Conservation (phyloP, 2,113 vertebrate genomes). For the Xiphophorus maculatus region DNA sequence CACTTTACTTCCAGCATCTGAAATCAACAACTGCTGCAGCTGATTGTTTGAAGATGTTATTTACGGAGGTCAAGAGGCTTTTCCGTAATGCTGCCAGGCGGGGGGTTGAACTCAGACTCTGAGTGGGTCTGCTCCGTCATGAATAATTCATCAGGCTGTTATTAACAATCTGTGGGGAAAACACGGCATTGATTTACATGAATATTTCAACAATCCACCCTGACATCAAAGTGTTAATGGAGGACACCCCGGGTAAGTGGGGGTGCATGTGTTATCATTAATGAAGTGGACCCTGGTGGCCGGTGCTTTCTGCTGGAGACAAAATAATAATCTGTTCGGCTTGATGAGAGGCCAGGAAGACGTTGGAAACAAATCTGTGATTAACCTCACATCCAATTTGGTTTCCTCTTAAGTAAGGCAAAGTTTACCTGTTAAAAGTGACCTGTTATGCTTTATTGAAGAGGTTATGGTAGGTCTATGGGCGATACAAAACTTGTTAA, state of each 20-base stretch:
- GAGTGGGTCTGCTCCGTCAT: slow-evolving; percentile 52
- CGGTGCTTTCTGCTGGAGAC: slow-evolving; percentile 41
- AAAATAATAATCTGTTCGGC: slow-evolving; percentile 56
- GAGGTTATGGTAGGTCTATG: neutral
- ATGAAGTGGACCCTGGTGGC: slow-evolving; percentile 54
- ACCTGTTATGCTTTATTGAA: neutral
- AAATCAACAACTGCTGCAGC: neutral
- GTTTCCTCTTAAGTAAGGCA: neutral
- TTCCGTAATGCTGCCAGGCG: slow-evolving; percentile 7
- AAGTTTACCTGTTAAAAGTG: neutral
- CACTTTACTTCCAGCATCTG: slow-evolving; percentile 27
- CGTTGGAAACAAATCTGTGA: neutral
- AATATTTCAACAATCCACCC: slow-evolving; percentile 73
- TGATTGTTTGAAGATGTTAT: slow-evolving; percentile 33
- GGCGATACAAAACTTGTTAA: too few relatives aligned
- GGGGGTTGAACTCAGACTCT: slow-evolving; percentile 32
- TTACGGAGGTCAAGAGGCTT: slow-evolving; percentile 40
- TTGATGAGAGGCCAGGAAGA: slow-evolving; percentile 27
- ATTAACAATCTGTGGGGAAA: slow-evolving; percentile 66
- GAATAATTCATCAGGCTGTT: slow-evolving; percentile 77
- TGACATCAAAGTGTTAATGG: slow-evolving; percentile 66
- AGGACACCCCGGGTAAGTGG: slow-evolving; percentile 18
- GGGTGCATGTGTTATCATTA: slow-evolving; percentile 35
- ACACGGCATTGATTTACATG: slow-evolving; percentile 71
- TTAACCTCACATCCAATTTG: neutral